Conservation (phyloP, 1,140 invertebrate species). For the Drosophila bifasciata region DNA sequence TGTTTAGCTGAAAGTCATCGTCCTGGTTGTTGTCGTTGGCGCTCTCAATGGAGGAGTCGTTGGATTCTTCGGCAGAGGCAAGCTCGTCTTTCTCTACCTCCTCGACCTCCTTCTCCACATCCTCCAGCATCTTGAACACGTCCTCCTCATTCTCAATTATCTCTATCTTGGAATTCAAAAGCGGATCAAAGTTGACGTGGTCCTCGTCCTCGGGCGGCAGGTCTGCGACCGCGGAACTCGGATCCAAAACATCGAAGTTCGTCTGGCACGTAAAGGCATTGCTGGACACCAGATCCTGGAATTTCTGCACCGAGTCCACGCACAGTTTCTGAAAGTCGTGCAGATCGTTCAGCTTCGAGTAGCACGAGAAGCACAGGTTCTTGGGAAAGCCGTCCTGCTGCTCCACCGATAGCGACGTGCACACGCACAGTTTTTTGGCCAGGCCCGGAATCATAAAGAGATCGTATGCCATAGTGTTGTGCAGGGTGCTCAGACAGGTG, state of each 20-base stretch:
- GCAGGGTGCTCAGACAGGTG: slow-evolving; percentile 66
- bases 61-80: slow-evolving; percentile 20
- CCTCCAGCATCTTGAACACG: slow-evolving; percentile 78
- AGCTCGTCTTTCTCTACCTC: slow-evolving; percentile 49
- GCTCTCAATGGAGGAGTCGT: slow-evolving; percentile 49
- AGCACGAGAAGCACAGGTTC: slow-evolving; percentile 74
- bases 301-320: slow-evolving; percentile 75
- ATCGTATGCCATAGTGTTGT: slow-evolving; percentile 64
- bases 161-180: slow-evolving; percentile 77
- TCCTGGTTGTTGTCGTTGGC: slow-evolving; percentile 53
- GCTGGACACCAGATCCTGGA: slow-evolving; percentile 74
- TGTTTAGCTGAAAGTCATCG: slow-evolving; percentile 58
- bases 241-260: slow-evolving; percentile 59
- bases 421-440: slow-evolving; percentile 74
- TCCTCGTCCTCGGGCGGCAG: slow-evolving; percentile 62
- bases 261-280: slow-evolving; percentile 54
- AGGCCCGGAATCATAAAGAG: slow-evolving; percentile 73
- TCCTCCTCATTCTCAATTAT: slow-evolving; percentile 79
- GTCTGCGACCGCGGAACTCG: slow-evolving; percentile 44
- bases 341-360: slow-evolving; percentile 69
- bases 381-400: slow-evolving; percentile 76
- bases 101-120: slow-evolving; percentile 72
- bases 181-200: slow-evolving; percentile 71
- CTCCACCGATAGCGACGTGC: slow-evolving; percentile 75
- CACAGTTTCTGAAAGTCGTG: slow-evolving; percentile 75